Evolutionary conservation across 2,888 invertebrate genomes (phyloP), one percentile per base, ranked within the genome.

Genomic region (Portevinia maculata): DNA sequence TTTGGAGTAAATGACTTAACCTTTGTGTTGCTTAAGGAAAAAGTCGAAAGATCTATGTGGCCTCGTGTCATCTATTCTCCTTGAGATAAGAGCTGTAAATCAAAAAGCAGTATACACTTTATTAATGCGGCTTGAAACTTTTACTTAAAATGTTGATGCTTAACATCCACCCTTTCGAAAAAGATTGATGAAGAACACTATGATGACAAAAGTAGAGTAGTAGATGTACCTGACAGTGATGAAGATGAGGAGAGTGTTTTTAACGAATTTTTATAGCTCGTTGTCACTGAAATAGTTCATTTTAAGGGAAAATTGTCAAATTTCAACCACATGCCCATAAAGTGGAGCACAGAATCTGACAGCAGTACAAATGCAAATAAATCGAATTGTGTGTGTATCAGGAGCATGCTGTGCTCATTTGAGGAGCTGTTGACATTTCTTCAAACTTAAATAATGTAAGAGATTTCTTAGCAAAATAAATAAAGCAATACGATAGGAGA

Each of bases 301-400:
- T 28, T 13, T 19, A 67, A 48, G 57, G 37, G 64, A 71, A 59
- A 71, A 65, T 46, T 73, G 57, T 79, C 73, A 73, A 67, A 71
- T 59, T 70, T 78, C 78, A 79, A 67, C 65, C 30, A 79, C n/a
- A n/a, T n/a, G n/a, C 24, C n/a, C 3, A 8, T 8, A 28, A 34
- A 59, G 64, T 57, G 55, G 53, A 55, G 30, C 34, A 17, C 21
- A 52, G 8, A 39, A 39, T 76, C 57, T 71, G 78, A 65, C 73
- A 73, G 13, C 48, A 50, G 57, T 62, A 39, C 59, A 65, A 59
- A 71, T 78, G 78, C 64, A 52, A 78, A 52, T 71, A 78, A 78
- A 78, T 71, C 44, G 71, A 79, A 78, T 24, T n/a, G n/a, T n/a
- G 70, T n/a, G n/a, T 19, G 60, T 6, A 52, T 5, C 17, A 37